A percentile compares a stretch with the other conserved stretches of the same genome.
Conservation (phyloP, 2,113 vertebrate genomes). For the Labeo rohita region DNA sequence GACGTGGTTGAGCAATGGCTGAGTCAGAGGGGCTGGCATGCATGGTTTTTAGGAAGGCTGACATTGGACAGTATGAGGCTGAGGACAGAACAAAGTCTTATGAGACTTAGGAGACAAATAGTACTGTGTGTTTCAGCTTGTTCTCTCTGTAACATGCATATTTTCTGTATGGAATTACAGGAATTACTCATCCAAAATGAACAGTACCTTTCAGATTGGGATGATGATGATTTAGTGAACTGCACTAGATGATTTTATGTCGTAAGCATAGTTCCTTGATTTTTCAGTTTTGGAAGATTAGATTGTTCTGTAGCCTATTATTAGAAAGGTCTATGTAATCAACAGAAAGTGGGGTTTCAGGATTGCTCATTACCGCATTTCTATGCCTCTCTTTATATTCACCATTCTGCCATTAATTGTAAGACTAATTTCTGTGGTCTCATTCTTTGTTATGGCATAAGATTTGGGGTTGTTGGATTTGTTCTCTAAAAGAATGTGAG, state of each 20-base stretch:
- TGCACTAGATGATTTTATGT: not conserved
- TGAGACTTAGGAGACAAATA: not conserved
- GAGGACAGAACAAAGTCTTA: constrained; percentile 17
- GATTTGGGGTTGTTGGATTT: not conserved
- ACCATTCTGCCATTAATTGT: not conserved
- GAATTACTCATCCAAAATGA: not conserved
- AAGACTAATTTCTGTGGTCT: not conserved
- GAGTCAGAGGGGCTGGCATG: not conserved
- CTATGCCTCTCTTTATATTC: not conserved
- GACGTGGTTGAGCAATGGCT: constrained; percentile 15
- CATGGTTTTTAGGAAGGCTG: constrained; percentile 3
- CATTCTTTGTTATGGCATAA: not conserved
- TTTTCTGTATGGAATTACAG: not conserved
- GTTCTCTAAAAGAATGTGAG: not conserved
- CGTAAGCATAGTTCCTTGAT: not conserved
- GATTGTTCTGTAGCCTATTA: not conserved
- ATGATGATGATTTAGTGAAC: not conserved
- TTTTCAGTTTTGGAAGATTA: not conserved
- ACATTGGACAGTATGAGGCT: not conserved
- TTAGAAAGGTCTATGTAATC: not conserved
- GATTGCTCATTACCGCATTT: not conserved
- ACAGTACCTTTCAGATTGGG: not conserved
- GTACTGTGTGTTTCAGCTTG: not conserved
- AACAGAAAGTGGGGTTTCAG: not conserved
- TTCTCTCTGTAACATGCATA: not conserved